Base-by-base conservation (phyloP, 1,140 invertebrate genomes). In the Penaeus indicus region DNA sequence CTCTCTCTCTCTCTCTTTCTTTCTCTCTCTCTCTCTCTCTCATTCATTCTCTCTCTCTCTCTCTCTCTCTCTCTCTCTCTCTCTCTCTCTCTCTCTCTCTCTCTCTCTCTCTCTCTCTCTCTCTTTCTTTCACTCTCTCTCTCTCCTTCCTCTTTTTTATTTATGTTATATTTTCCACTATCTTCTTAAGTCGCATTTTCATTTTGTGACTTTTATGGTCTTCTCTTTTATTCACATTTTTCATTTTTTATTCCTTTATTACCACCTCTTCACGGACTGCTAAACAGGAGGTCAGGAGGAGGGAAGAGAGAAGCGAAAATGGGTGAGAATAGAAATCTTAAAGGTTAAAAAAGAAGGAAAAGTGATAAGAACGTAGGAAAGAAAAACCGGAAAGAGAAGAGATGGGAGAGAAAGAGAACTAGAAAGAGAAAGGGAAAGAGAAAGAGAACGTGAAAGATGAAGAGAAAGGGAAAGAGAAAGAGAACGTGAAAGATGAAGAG, bases 341-440 rank as follows among this genome's bases (percentile, higher is more conserved):
- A 27, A 80, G 61, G 1, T 60, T 8, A 21, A 19, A 21, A 21
- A 16, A 13, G 32, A 32, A 16, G 67, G 25, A 69, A 7, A 4
- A 27, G 21, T 5, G 64, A 3, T n/a, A 69, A 69, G 21, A 21
- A 25, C 1, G 3, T 1, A 67, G n/a, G n/a, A 79, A 63, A 62
- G 22, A 62, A 13, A 7, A 62, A 11, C 11, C 11, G 25, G 11
- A 62, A 82, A 3, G 80, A 67, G 19, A 27, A 42, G 60, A 79
- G 22, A 63, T 54, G 32, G 11, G 25, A 3, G 22, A 27, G 47
- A 32, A 22, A 32, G n/a, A 82, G 60, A 21, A n/a, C 3, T 16
- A 83, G 62, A 32, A 19, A 64, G 62, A 64, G 61, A 64, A n/a
- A 47, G 63, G 69, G 82, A 69, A 22, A 25, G 19, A 22, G 82